Evolutionary conservation across 2,888 invertebrate genomes (phyloP), one percentile per base, ranked within the genome.

Genomic region (Mythimna lalbum): DNA sequence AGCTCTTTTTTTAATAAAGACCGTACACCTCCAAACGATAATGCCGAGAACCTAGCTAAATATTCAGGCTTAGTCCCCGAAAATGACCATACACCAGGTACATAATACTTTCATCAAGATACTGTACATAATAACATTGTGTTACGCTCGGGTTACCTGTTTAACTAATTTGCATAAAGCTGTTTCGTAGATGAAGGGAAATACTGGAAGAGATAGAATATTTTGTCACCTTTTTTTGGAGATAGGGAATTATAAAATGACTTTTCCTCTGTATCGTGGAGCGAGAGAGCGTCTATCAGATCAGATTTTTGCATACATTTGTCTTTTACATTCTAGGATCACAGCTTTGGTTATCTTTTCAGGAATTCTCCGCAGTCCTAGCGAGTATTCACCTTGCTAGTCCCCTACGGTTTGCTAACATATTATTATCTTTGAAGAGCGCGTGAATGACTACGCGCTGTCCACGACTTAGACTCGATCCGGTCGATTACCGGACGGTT

Each of bases 81-180:
- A 81, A 81, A 82, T 82, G 77, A 76, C 81, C 74, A 85, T 70
- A 81, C 67, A 69, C 71, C 49, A 63, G 23, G 60, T 64, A 74
- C 61, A 69, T 86, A 69, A 73, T 83, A 78, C 76, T 76, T 78
- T 77, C 79, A 83, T 79, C 69, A 76, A 49, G 43, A 43, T 43
- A 43, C 74, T 70, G 70, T 69, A 80, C 62, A 78, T 81, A 81
- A 85, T 81, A 81, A 72, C 63, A 76, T 70, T 71, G 80, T 83
- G 74, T 82, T 84, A 74, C 69, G 74, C 64, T 68, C 50, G 70
- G 81, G 75, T 78, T 85, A 80, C 81, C 76, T 79, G 80, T 81
- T 85, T 76, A 78, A 85, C 83, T 83, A 78, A 86, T 85, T 85
- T 85, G 72, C 81, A 85, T 85, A 81, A 82, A 81, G 67, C 72